phyloP scores from a whole-genome alignment of 2,797 vertebrate genomes.

The Lagorchestes hirsutus region DNA sequence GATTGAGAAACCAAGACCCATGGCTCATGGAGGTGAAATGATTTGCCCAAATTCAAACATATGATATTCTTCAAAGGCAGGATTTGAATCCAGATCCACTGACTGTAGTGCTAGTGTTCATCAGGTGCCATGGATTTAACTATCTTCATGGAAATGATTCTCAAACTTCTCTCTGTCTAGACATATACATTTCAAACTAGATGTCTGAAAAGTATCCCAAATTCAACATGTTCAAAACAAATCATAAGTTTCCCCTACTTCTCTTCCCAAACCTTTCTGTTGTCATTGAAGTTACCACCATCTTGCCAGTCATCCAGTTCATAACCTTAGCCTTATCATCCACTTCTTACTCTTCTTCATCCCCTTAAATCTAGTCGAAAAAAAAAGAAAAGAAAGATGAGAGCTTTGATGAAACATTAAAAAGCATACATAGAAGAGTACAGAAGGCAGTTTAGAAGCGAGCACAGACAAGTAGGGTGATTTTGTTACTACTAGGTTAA shows the following conservation, averaged over 20 bases:
- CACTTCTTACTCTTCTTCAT: neutral
- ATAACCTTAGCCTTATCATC: neutral
- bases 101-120: neutral
- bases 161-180: neutral
- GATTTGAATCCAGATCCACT: neutral
- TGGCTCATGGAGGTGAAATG: neutral
- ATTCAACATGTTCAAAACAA: neutral
- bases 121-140: neutral
- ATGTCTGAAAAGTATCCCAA: neutral
- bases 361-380: neutral
- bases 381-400: neutral
- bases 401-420: neutral
- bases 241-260: neutral
- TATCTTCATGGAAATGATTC: neutral
- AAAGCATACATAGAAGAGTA: neutral
- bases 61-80: neutral
- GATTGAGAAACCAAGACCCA: neutral
- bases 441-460: neutral
- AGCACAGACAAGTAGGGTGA: neutral
- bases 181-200: neutral
- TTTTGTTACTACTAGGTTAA: neutral
- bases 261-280: neutral
- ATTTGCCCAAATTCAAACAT: neutral
- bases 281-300: neutral
- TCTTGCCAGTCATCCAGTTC: neutral